phyloP scores from a whole-genome alignment of 1,140 invertebrate species.

The Elymnias hypermnestra region DNA sequence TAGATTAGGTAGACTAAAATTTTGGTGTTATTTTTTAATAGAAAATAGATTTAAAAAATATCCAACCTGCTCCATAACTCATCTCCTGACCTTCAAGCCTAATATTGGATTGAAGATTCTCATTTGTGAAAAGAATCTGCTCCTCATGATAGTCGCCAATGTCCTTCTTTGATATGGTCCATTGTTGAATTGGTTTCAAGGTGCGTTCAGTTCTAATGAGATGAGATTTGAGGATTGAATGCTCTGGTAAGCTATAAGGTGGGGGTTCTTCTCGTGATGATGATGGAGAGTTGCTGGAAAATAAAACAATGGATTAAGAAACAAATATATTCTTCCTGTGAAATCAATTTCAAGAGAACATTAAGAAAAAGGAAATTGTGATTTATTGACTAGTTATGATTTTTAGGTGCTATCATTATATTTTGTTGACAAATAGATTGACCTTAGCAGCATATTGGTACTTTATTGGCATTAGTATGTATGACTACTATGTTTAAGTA shows the following conservation, averaged over 20 bases:
- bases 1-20: no score
- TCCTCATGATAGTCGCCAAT: constrained; percentile 67
- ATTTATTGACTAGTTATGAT: no score
- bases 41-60: neutral
- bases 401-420: no score
- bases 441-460: no score
- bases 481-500: no score
- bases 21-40: no score
- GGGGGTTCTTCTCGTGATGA: constrained; percentile 53
- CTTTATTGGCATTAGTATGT: no score
- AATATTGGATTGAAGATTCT: constrained; percentile 51
- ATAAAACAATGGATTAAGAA: neutral
- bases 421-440: no score
- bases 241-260: constrained; percentile 51
- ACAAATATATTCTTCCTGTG: no score
- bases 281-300: constrained; percentile 51
- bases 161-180: constrained; percentile 73
- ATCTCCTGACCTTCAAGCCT: constrained; percentile 49
- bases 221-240: constrained; percentile 71
- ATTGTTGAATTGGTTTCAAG: constrained; percentile 63
- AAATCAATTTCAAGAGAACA: no score
- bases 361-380: no score
- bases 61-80: constrained; percentile 57
- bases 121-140: constrained; percentile 69
- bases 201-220: constrained; percentile 42